Conservation (phyloP, 2,888 invertebrate genomes). For the Kuschelorhynchus macadamiae region DNA sequence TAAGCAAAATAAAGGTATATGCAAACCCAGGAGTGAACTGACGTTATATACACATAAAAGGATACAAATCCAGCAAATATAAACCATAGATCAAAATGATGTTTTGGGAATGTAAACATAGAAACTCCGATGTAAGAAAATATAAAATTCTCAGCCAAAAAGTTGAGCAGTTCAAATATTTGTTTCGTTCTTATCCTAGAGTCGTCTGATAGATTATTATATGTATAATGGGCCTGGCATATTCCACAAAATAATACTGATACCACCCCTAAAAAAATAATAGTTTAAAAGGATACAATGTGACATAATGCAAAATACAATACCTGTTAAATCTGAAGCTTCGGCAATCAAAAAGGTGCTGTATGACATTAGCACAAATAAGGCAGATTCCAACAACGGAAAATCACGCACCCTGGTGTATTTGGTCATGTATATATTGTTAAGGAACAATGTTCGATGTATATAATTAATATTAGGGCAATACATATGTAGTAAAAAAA, state of each 20-base stretch:
- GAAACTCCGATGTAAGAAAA: constrained; percentile 99
- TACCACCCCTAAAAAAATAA: constrained; percentile 81
- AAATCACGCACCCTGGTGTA: constrained; percentile 95
- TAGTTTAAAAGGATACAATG: constrained; percentile 17
- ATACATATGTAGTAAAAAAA: constrained; percentile 4
- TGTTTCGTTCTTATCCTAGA: constrained; percentile 91
- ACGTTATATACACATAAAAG: constrained; percentile 69
- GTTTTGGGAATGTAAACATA: constrained; percentile 97
- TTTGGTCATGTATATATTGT: constrained; percentile 82
- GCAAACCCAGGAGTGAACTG: too few relatives aligned
- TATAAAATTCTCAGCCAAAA: constrained; percentile 97
- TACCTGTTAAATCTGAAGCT: constrained; percentile 95
- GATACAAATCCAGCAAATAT: constrained; percentile 95
- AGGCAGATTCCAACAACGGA: constrained; percentile 93
- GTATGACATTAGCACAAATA: constrained; percentile 98
- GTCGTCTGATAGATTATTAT: constrained; percentile 93
- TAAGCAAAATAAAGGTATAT: too few relatives aligned
- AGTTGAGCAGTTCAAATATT: constrained; percentile 93
- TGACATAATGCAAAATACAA: neutral
- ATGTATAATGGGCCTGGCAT: constrained; percentile 99
- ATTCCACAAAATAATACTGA: constrained; percentile 98
- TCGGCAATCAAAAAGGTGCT: constrained; percentile 97
- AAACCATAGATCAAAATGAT: constrained; percentile 93
- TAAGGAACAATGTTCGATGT: constrained; percentile 41
- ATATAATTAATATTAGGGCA: neutral